Conservation (phyloP, 1,140 invertebrate species). For the Octopus bimaculoides region DNA sequence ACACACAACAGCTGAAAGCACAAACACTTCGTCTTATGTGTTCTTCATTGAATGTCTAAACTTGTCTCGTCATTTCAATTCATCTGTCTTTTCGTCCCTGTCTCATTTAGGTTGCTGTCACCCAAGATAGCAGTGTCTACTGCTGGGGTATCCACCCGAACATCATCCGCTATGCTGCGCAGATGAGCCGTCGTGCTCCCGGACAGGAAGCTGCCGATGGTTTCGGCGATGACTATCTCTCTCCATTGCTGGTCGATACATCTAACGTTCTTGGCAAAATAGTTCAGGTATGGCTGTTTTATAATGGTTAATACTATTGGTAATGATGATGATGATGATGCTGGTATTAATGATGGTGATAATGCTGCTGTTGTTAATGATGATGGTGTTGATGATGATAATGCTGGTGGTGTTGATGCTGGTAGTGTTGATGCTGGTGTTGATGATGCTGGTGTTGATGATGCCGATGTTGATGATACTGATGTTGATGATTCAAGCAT, state of each 20-base stretch:
- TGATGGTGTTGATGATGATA: no score
- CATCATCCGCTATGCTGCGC: conserved; percentile 69
- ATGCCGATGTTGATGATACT: no score
- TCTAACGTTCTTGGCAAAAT: conserved; percentile 44
- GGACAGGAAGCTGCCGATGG: conserved; percentile 25
- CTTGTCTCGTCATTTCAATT: not conserved
- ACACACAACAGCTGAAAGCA: not conserved
- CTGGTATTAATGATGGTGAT: no score
- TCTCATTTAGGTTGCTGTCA: conserved; percentile 68
- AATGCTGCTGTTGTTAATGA: no score
- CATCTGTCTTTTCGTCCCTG: not conserved
- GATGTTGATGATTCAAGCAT: no score
- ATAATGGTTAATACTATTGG: no score
- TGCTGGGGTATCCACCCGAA: conserved; percentile 79
- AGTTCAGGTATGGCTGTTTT: conserved; percentile 33
- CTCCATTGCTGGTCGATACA: conserved; percentile 39
- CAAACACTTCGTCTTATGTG: not conserved
- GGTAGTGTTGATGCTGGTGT: no score
- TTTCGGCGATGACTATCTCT: conserved; percentile 34
- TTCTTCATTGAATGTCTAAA: not conserved
- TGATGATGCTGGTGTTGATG: no score
- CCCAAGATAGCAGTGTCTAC: conserved; percentile 68
- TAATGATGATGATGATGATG: no score
- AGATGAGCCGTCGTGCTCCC: conserved; percentile 63
- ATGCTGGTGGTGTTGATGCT: no score